Base-by-base conservation (phyloP, 35 echinoderm and acorn worm genomes). In the Stichopus chloronotus region DNA sequence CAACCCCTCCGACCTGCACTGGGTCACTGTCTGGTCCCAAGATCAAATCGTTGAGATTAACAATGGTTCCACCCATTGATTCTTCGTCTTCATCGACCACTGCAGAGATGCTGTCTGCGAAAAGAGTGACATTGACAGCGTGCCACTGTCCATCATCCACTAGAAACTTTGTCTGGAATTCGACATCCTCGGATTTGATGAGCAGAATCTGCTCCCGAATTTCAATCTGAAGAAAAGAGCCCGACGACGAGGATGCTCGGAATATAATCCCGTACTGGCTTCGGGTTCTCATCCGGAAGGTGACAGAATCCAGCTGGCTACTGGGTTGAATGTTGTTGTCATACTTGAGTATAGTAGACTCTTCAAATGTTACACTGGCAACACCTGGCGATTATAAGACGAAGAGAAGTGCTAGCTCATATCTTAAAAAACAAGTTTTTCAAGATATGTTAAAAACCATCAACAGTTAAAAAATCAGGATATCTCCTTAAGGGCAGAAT, bases 61-160 rank as follows among this genome's bases (percentile, higher is more conserved):
- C 59, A 52, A 22, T 20, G 6, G 57, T 22, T 9, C 61, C 63
- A 57, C 4, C n/a, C 72, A 5, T 63, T 14, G 21, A 10, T 53
- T 30, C 21, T 91, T 96, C 97, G 10, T 13, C 11, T 22, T 57
- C 22, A 91, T 96, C 97, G 13, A 98, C 23, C 2, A 13, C 11
- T 19, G 94, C 23, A 21, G 55, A 79, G 22, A 94, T 80, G 11
- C 22, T n/a, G 16, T 76, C 57, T 25, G 16, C 82, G 8, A 54
- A 10, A 79, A 98, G 69, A 6, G 30, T 43, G 25, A 98, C 43
- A 2, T 55, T 13, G 17, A 98, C 74, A 59, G 92, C 91, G 88
- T 98, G 97, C 95, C 95, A 98, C 8, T 68, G 60, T 58, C 97
- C 97, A 84, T 98, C 95, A 52, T 88, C 86, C 19, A 98, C 90